phyloP scores from a whole-genome alignment of 2,797 vertebrate species.

The Rachycentron canadum region DNA sequence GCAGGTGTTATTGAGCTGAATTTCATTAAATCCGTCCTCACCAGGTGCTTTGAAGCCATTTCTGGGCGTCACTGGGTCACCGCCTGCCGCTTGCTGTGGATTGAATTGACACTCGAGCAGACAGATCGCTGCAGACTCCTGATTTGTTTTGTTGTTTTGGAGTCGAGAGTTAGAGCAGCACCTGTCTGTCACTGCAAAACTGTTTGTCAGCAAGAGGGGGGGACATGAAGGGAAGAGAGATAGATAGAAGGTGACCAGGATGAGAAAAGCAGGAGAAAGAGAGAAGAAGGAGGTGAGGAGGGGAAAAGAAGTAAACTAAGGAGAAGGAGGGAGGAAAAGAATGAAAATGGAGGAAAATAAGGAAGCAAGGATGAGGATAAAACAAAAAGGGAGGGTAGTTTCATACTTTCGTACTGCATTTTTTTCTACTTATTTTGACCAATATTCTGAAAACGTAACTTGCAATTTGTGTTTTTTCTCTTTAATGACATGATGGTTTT shows the following conservation, averaged over 20 bases:
- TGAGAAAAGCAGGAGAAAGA: not conserved
- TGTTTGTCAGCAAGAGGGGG: not conserved
- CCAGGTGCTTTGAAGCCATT: conserved; percentile 46
- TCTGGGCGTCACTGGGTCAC: conserved; percentile 23
- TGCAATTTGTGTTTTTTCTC: not conserved
- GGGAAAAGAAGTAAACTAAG: not conserved
- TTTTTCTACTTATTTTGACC: not conserved
- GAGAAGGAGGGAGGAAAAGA: not conserved
- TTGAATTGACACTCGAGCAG: conserved; percentile 54
- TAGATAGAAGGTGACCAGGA: not conserved
- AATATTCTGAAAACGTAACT: not conserved
- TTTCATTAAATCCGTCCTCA: conserved; percentile 54
- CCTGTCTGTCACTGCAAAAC: conserved; percentile 28
- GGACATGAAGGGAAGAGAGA: not conserved
- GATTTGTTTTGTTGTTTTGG: conserved; percentile 42
- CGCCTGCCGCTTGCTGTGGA: conserved; percentile 18
- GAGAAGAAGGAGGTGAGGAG: no score
- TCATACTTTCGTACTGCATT: not conserved
- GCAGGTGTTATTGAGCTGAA: conserved; percentile 51
- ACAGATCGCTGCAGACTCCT: conserved; percentile 16
- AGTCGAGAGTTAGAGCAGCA: conserved; percentile 13
- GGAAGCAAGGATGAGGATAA: not conserved
- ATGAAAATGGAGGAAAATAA: not conserved
- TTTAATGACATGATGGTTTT: not conserved
- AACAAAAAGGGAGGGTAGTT: not conserved